Evolutionary conservation across 2,113 vertebrate species (phyloP).

Genomic region (Caracal caracal): DNA sequence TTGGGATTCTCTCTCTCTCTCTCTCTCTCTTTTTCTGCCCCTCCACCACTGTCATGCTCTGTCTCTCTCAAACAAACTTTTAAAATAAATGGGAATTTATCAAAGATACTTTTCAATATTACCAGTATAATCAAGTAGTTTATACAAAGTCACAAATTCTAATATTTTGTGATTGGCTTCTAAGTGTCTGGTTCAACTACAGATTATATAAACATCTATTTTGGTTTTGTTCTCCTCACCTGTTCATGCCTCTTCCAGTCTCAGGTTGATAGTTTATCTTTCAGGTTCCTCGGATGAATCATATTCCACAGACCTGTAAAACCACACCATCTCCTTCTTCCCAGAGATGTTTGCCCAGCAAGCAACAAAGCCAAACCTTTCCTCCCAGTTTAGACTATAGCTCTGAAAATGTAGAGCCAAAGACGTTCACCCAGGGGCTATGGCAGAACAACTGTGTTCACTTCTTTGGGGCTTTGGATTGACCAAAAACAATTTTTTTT

Average conservation of each 20-base stretch:
- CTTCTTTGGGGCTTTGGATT: background rate
- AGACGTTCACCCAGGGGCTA: background rate
- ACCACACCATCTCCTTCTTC: background rate
- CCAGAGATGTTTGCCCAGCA: background rate
- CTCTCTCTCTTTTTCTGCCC: background rate
- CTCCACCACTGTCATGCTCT: background rate
- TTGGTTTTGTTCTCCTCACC: background rate
- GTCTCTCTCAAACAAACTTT: background rate
- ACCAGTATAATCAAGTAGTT: background rate
- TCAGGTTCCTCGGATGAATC: background rate
- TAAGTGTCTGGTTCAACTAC: background rate
- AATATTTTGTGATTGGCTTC: background rate
- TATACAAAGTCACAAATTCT: background rate
- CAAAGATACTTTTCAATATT: background rate
- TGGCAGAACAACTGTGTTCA: background rate
- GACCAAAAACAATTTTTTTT: background rate
- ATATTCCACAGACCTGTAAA: background rate
- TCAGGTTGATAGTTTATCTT: background rate
- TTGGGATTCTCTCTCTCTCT: background rate
- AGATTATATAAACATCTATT: background rate
- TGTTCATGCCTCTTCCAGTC: background rate
- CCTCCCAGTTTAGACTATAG: background rate
- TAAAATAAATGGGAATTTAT: background rate
- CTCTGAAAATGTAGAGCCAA: background rate
- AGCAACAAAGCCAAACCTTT: background rate